Evolutionary conservation across 92 coral and sea anemone species (phyloP), one percentile per base, ranked within the genome.

Genomic region (Zoanthus sociatus): DNA sequence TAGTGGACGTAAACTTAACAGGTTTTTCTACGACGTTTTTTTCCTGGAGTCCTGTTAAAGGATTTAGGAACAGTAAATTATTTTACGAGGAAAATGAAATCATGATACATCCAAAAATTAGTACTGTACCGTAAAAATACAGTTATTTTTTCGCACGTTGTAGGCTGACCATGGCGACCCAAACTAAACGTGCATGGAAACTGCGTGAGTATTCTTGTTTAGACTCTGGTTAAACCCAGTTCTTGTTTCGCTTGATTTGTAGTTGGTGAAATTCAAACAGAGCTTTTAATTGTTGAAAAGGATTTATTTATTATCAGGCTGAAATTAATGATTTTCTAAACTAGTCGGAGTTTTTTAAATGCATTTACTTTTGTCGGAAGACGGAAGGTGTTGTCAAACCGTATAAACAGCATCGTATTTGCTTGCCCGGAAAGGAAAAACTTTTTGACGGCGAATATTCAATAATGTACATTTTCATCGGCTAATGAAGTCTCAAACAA

Each of bases 121-220:
- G 45, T 46, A 60, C 32, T 11, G 73, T 26, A 1, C 31, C 67
- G 61, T 81, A 67, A 6, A 68, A 17, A 21, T 6, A 66, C 12
- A 66, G 21, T 18, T 77, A 20, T 44, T 50, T 66, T 64, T 30
- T 58, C 67, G 75, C 73, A 81, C 85, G 85, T 61, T 21, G 26
- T 66, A 64, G 26, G 31, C 14, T 3, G 76, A 79, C 83, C 92
- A 93, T 93, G 94, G 95, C 94, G 91, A 89, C 92, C 67, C 94
- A 88, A 44, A 89, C 90, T 13, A 93, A 93, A 70, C 95, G 98
- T 73, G 90, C 94, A 17, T 94, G 98, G 98, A 94, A 93, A 82
- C 98, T 94, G 26, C 98, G 98, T 94, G 87, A 94, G 98, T 94
- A 55, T 63, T 26, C 32, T 82, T 78, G 21, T 66, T 11, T 31